Evolutionary conservation across 2,888 invertebrate genomes (phyloP).

Genomic region (Falcaria lacertinaria): DNA sequence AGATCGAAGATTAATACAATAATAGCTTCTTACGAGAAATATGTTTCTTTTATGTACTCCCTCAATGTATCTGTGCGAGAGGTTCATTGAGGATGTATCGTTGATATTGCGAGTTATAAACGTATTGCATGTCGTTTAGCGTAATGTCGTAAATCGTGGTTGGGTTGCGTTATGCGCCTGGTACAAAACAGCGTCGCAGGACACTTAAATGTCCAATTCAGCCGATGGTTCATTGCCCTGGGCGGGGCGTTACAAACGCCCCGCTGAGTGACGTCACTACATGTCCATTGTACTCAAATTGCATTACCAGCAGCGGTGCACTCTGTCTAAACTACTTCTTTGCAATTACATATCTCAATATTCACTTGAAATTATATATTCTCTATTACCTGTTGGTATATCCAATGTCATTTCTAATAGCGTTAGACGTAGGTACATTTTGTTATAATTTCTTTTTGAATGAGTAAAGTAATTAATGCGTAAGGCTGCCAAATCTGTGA

Average conservation of each 20-base stretch:
- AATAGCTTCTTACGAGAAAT: too few relatives aligned
- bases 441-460: too few relatives aligned
- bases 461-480: too few relatives aligned
- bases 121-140: slow-evolving; percentile 37
- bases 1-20: too few relatives aligned
- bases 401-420: too few relatives aligned
- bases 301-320: slow-evolving; percentile 34
- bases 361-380: too few relatives aligned
- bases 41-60: neutral
- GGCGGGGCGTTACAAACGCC: slow-evolving; percentile 54
- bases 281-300: slow-evolving; percentile 61
- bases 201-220: slow-evolving; percentile 71
- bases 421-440: too few relatives aligned
- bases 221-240: slow-evolving; percentile 65
- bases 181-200: slow-evolving; percentile 50
- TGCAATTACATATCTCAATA: slow-evolving; percentile 8
- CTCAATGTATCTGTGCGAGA: neutral
- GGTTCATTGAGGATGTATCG: slow-evolving; percentile 22
- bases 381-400: too few relatives aligned
- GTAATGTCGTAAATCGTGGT: slow-evolving; percentile 56
- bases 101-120: slow-evolving; percentile 37
- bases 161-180: slow-evolving; percentile 53
- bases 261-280: slow-evolving; percentile 62
- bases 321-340: slow-evolving; percentile 21
- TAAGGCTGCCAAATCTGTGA: too few relatives aligned